A percentile compares a stretch with the other conserved stretches of the same genome.
These are phyloP conservation scores for Carabus problematicus DNA, from an alignment of 2,888 invertebrate genomes.

Conservation along the genomic window DNA sequence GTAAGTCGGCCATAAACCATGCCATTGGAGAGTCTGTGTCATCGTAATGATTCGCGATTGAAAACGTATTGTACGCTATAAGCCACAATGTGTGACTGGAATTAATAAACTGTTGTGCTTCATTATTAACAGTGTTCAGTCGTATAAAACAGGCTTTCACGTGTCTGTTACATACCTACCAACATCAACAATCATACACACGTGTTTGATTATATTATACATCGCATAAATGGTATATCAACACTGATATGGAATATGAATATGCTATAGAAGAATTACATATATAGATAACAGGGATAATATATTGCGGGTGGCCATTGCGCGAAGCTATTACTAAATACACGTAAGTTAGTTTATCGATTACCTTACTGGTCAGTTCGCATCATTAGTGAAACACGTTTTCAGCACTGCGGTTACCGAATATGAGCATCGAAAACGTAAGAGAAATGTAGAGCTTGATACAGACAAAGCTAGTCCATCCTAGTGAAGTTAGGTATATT, in stretches of 20 bases:
- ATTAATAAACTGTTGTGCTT: slow-evolving; percentile 18
- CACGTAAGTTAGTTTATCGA: slow-evolving; percentile 32
- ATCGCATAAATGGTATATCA: no score
- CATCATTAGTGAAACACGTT: slow-evolving; percentile 34
- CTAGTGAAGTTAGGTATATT: background rate
- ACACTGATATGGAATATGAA: no score
- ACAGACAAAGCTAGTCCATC: no score
- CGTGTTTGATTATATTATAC: no score
- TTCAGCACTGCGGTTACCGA: slow-evolving; percentile 20
- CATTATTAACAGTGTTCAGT: background rate
- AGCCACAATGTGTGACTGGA: background rate
- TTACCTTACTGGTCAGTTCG: slow-evolving; percentile 31
- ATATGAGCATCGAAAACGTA: slow-evolving; percentile 23
- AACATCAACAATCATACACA: no score
- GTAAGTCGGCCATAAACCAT: slow-evolving; percentile 10
- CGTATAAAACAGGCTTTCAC: no score
- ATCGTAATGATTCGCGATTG: slow-evolving; percentile 22
- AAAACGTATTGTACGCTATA: slow-evolving; percentile 19
- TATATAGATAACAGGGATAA: background rate
- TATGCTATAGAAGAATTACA: no score
- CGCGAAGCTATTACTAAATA: slow-evolving; percentile 26
- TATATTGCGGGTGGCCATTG: background rate
- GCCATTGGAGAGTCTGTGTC: slow-evolving; percentile 1
- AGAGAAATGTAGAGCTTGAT: slow-evolving; percentile 22
- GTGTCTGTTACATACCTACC: no score